Evolutionary conservation across 2,113 vertebrate genomes (phyloP).

Genomic region (Brachyhypopomus gauderio): DNA sequence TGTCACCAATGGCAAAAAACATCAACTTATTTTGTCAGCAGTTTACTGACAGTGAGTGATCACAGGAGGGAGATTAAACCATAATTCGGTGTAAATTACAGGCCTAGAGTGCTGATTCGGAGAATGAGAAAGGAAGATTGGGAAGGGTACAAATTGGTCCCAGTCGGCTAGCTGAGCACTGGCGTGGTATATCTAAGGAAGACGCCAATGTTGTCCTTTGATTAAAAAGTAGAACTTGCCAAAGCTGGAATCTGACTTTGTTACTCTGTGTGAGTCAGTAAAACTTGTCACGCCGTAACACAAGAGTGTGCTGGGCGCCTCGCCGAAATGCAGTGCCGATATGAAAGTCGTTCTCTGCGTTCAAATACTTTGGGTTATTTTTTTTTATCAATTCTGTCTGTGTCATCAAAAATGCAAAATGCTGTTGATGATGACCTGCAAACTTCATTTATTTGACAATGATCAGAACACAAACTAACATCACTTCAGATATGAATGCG

Average conservation of each 20-base stretch:
- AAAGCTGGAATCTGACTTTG: background rate
- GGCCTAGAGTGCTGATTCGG: background rate
- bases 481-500: no score
- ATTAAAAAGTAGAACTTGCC: background rate
- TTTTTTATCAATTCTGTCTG: no score
- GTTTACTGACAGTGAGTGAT: constrained; percentile 27
- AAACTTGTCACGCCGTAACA: background rate
- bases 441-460: no score
- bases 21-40: constrained; percentile 4
- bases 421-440: no score
- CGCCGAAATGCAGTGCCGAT: no score
- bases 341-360: no score
- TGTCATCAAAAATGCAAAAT: no score
- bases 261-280: background rate
- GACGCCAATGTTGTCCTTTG: background rate
- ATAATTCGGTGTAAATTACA: constrained; percentile 24
- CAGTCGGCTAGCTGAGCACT: background rate
- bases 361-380: no score
- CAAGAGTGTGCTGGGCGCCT: no score
- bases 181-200: background rate
- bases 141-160: background rate
- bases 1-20: background rate
- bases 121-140: background rate
- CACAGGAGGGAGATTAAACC: background rate
- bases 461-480: no score